Evolutionary conservation across 2,797 vertebrate species (phyloP).

Genomic region (Pantherophis vulpinus): DNA sequence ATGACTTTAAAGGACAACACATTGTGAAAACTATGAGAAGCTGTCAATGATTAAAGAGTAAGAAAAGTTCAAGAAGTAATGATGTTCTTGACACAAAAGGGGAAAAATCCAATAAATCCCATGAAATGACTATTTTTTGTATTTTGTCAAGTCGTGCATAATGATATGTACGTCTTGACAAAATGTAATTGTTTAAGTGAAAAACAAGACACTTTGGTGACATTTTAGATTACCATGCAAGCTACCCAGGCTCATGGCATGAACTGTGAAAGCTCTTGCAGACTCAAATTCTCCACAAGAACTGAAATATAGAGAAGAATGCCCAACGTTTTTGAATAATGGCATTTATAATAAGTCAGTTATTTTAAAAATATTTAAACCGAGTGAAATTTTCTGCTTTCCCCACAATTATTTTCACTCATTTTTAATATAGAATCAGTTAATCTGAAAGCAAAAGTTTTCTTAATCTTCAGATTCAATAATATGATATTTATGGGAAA

Average conservation of each 20-base stretch:
- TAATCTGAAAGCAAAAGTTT: background rate
- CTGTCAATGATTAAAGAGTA: constrained; percentile 45
- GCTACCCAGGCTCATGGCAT: background rate
- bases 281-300: constrained; percentile 6
- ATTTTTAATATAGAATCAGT: constrained; percentile 5
- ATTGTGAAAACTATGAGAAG: constrained; percentile 67
- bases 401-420: constrained; percentile 22
- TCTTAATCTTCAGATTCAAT: background rate
- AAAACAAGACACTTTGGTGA: constrained; percentile 7
- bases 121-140: constrained; percentile 33
- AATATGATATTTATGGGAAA: background rate
- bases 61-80: constrained; percentile 28
- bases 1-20: constrained; percentile 74
- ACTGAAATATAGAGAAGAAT: constrained; percentile 2
- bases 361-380: background rate
- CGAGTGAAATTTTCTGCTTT: background rate
- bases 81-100: constrained; percentile 7
- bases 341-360: background rate
- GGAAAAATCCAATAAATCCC: constrained; percentile 25
- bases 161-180: background rate
- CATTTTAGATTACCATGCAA: constrained; percentile 18
- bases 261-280: background rate
- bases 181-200: background rate
- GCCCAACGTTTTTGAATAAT: constrained; percentile 10
- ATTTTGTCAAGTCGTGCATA: background rate